These are phyloP conservation scores for Stomatorhinus walkeri DNA, from an alignment of 2,797 vertebrate genomes.

Conservation along the genomic window DNA sequence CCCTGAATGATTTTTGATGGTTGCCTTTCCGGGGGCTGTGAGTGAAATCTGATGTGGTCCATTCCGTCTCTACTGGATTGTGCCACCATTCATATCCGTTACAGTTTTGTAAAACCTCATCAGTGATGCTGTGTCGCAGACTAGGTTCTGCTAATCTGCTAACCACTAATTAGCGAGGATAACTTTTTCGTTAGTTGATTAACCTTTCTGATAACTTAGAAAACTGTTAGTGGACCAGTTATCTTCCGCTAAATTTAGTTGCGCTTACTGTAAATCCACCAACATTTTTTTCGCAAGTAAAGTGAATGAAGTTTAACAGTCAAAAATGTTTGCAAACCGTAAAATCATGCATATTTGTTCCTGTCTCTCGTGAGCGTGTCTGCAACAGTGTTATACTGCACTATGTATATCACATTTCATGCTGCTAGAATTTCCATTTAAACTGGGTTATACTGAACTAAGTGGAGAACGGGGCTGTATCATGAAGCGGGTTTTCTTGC, in stretches of 20 bases:
- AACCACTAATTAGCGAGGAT: not conserved
- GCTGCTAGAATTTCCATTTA: not conserved
- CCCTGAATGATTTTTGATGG: conserved; percentile 52
- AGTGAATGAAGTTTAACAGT: not conserved
- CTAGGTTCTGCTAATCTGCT: not conserved
- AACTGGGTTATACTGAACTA: not conserved
- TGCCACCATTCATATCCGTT: not conserved
- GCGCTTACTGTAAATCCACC: not conserved
- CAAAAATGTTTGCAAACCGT: not conserved
- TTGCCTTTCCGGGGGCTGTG: not conserved
- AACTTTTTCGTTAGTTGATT: not conserved
- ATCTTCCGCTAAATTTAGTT: not conserved
- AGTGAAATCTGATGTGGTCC: conserved; percentile 4
- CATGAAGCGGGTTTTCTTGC: not conserved
- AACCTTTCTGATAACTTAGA: not conserved
- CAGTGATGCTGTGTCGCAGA: not conserved
- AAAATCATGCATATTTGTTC: not conserved
- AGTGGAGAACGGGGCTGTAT: not conserved
- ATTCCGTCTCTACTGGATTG: conserved; percentile 14
- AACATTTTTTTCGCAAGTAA: not conserved
- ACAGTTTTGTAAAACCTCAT: conserved; percentile 4
- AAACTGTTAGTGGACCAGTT: not conserved
- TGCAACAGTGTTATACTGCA: not conserved
- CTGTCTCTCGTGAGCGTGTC: not conserved
- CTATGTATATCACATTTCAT: not conserved